phyloP scores from a whole-genome alignment of 1,140 invertebrate genomes.

The Potamilus streckersoni region DNA sequence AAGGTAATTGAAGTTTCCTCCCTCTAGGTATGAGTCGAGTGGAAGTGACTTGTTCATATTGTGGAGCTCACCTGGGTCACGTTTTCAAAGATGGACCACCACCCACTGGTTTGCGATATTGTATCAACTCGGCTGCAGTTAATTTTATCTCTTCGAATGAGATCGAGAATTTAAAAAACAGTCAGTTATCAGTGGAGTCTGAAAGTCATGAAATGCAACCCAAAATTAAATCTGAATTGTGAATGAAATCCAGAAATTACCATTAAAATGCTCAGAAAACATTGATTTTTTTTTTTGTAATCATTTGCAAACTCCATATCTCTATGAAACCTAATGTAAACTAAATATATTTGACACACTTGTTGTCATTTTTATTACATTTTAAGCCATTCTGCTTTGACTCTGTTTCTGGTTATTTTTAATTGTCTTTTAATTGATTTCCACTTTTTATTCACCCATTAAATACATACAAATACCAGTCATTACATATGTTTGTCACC shows the following conservation, averaged over 20 bases:
- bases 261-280: too few species aligned
- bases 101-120: conserved; percentile 92
- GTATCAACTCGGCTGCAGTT: conserved; percentile 72
- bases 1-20: neutral
- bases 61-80: conserved; percentile 94
- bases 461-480: too few species aligned
- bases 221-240: conserved; percentile 41
- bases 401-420: too few species aligned
- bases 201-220: neutral
- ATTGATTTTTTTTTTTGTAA: too few species aligned
- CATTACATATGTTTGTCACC: too few species aligned
- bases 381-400: too few species aligned
- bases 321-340: too few species aligned
- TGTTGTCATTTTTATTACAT: too few species aligned
- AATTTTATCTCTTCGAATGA: conserved; percentile 50
- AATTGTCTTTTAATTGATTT: too few species aligned
- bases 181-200: neutral
- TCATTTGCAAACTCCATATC: too few species aligned
- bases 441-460: too few species aligned
- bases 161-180: neutral
- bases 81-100: conserved; percentile 96
- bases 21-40: conserved; percentile 38
- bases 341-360: too few species aligned
- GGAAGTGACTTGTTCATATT: conserved; percentile 67
- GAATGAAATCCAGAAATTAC: neutral